Evolutionary conservation across 2,888 invertebrate species (phyloP).

Genomic region (Steinernema hermaphroditum): DNA sequence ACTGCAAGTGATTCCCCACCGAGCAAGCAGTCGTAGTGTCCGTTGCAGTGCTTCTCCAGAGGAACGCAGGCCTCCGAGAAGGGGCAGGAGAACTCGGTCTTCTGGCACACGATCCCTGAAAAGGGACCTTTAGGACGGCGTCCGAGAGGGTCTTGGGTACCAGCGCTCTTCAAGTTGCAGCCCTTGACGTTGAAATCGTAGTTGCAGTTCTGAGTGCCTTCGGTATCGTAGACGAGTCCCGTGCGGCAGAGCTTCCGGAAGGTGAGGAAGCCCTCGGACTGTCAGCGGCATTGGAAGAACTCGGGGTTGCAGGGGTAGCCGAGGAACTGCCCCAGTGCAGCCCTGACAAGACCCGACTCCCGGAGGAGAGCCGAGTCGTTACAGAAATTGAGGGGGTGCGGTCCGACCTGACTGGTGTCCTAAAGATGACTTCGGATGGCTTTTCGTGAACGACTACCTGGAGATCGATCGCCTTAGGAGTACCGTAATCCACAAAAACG

Average conservation of each 20-base stretch:
- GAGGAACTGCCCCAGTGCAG: conserved; percentile 64
- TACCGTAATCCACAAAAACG: conserved; percentile 11
- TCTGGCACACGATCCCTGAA: conserved; percentile 41
- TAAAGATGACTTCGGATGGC: conserved; percentile 25
- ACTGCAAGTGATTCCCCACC: conserved; percentile 67
- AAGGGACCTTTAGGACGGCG: no score
- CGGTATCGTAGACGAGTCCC: conserved; percentile 63
- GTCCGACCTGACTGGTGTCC: conserved; percentile 44
- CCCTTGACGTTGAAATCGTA: conserved; percentile 65
- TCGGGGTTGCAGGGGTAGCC: conserved; percentile 64
- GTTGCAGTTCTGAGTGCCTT: conserved; percentile 66
- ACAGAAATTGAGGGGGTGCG: conserved; percentile 57
- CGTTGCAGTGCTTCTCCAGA: conserved; percentile 60
- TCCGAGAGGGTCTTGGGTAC: no score
- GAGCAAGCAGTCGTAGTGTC: conserved; percentile 64
- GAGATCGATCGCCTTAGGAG: background rate
- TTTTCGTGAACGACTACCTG: background rate
- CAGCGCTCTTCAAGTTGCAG: conserved; percentile 50
- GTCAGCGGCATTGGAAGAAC: conserved; percentile 64
- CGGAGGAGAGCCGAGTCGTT: conserved; percentile 56
- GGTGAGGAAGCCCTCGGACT: conserved; percentile 63
- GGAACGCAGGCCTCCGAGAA: conserved; percentile 60
- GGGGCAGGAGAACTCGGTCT: conserved; percentile 61
- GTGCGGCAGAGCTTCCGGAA: conserved; percentile 60
- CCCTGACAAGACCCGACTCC: no score